A percentile compares a stretch with the other conserved stretches of the same genome.
phyloP scores from a whole-genome alignment of 2,888 invertebrate genomes.

The Stratiomys singularior region DNA sequence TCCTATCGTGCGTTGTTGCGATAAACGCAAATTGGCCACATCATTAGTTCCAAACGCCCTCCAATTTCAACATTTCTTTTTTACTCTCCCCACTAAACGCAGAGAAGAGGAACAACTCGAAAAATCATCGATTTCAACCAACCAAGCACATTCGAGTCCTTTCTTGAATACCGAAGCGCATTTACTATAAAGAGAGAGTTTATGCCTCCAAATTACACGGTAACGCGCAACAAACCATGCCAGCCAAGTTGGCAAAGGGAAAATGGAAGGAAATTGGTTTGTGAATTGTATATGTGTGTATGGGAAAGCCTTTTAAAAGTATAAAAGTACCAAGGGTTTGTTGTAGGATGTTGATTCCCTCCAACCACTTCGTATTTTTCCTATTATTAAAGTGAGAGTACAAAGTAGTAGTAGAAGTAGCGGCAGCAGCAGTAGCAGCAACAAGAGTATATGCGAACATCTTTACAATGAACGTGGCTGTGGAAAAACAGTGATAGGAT shows the following conservation, averaged over 20 bases:
- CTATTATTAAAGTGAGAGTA: neutral
- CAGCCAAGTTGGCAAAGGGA: neutral
- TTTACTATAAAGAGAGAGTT: neutral
- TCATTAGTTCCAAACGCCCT: conserved; percentile 44
- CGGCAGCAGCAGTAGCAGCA: neutral
- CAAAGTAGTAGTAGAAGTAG: neutral
- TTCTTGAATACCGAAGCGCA: neutral
- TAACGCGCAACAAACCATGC: neutral
- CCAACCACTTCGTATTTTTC: neutral
- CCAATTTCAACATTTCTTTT: neutral
- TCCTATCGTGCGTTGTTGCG: conserved; percentile 28
- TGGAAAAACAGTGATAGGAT: neutral
- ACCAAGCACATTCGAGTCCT: neutral
- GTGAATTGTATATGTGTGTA: conserved; percentile 5
- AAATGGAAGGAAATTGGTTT: conserved; percentile 14
- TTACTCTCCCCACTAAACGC: neutral
- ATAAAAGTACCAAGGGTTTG: neutral
- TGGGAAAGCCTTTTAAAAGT: neutral
- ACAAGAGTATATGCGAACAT: neutral
- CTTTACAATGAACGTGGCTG: neutral
- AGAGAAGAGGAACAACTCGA: conserved; percentile 13
- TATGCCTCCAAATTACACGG: conserved; percentile 19
- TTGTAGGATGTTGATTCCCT: neutral
- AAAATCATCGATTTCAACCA: conserved; percentile 23
- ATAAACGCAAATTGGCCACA: conserved; percentile 47